These are phyloP conservation scores for Alectoris magna DNA, from an alignment of 2,797 vertebrate species.

Conservation along the genomic window DNA sequence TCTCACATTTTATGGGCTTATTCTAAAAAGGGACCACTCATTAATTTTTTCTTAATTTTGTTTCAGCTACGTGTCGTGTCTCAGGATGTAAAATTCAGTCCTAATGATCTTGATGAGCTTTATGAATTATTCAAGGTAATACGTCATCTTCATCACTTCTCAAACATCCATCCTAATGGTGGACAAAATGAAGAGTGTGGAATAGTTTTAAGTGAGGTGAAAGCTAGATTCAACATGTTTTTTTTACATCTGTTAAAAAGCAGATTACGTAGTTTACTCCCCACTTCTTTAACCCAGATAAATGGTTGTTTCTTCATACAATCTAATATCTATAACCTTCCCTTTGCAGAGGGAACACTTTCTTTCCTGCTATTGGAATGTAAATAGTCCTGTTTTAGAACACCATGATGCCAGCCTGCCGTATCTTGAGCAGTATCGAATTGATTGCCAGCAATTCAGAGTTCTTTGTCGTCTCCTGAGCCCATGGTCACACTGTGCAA, in stretches of 20 bases:
- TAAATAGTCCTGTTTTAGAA: conserved; percentile 83
- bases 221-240: not conserved
- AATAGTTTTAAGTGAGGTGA: not conserved
- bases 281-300: not conserved
- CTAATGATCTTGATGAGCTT: conserved; percentile 89
- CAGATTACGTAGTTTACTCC: not conserved
- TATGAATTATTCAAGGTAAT: conserved; percentile 95
- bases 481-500: conserved; percentile 90
- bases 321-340: not conserved
- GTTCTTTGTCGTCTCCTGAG: conserved; percentile 89
- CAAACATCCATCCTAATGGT: not conserved
- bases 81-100: conserved; percentile 90
- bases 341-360: conserved; percentile 92
- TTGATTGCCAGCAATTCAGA: conserved; percentile 93
- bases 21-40: not conserved
- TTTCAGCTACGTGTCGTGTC: conserved; percentile 93
- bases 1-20: not conserved
- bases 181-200: not conserved
- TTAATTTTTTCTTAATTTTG: conserved; percentile 15
- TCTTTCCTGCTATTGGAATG: conserved; percentile 93
- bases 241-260: not conserved
- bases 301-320: not conserved
- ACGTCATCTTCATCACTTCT: not conserved
- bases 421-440: conserved; percentile 95
- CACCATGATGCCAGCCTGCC: conserved; percentile 95